Base-by-base conservation (phyloP, 1,140 invertebrate genomes). In the Achroia grisella region DNA sequence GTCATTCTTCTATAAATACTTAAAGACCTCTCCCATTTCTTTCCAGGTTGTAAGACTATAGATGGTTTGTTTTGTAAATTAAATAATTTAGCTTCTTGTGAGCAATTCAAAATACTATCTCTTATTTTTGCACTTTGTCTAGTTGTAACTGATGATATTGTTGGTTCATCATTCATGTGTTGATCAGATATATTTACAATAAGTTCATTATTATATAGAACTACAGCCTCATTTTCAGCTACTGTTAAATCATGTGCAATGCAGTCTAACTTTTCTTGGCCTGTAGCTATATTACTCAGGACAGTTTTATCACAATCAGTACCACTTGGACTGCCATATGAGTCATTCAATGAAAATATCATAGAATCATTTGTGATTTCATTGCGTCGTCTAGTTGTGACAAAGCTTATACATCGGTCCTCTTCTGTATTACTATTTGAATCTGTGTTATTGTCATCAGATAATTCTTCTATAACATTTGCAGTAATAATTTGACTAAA, bases 1-100 rank as follows among this genome's bases (percentile, higher is more conserved):
- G 72, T 83, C 60, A 84, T 72, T 61, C 79, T 73, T 65, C 68
- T 72, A 35, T 79, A 77, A 35, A 87, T 87, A 50, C 77, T 86
- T 11, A 86, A 48, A 4, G 80, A 86, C 44, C 83, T 71, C 44
- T 83, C 79, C 81, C 81, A 86, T 66, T 77, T 73, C 46, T 87
- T 87, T 1, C 83, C 85, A 12, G 85, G 83, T 34, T 77, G 70
- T 5, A 84, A 45, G 4, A 81, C 67, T 52, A 84, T 80, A 10
- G 44, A 51, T 49, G 57, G 65, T 61, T 69, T 72, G 0, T 10
- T 60, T 59, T 10, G 29, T 37, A 4, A 10, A 34, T 34, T 43
- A 15, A n/a, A 27, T 9, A 23, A 23, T 1, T 17, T 43, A 34
- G 4, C 5, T 12, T 43, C 27, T 8, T 14, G 9, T 15, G 17